Base-by-base conservation (phyloP, 2,797 vertebrate species). In the Amphiprion clarkii region DNA sequence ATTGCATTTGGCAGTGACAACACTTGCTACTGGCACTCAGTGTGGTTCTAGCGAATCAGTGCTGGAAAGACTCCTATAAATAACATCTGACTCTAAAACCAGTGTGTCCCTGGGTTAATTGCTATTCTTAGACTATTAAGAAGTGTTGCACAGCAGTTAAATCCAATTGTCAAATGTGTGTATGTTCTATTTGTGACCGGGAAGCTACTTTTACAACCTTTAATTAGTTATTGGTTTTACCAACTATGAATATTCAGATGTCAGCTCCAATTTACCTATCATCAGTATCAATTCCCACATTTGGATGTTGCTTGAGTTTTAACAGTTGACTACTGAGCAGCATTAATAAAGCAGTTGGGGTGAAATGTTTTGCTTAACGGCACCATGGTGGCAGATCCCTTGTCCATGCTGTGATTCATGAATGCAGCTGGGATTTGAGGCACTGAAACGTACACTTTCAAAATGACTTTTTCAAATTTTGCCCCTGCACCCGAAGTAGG, bases 21-120 rank as follows among this genome's bases (percentile, higher is more conserved):
- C 75, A 76, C 81, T 72, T 84, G 82, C 62, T 88, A 71, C 61
- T 89, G 72, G 76, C 86, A 78, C 72, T 69, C 29, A 64, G 56
- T 29, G 55, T 63, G 48, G 55, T 12, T 65, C 33, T 21, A 66
- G 76, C 44, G 88, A 80, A 83, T 88, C 78, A 72, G 63, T 48
- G 56, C 54, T 76, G 71, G 60, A 62, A 76, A 72, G 51, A 39
- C 36, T 80, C 66, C 79, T 82, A 71, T 85, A 87, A 75, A 84
- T 85, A 86, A 71, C 74, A 16, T 65, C 61, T 71, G 36, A 79
- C 65, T 72, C 67, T 71, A 40, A 83, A 79, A 64, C 55, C 23
- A 66, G 5, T 54, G 54, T 67, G 49, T 54, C 73, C 21, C 57
- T 57, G 44, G 54, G 60, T 54, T 78, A 67, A 71, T 66, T 7